These are phyloP conservation scores for Semaprochilodus insignis DNA, from an alignment of 2,797 vertebrate species.

Conservation along the genomic window DNA sequence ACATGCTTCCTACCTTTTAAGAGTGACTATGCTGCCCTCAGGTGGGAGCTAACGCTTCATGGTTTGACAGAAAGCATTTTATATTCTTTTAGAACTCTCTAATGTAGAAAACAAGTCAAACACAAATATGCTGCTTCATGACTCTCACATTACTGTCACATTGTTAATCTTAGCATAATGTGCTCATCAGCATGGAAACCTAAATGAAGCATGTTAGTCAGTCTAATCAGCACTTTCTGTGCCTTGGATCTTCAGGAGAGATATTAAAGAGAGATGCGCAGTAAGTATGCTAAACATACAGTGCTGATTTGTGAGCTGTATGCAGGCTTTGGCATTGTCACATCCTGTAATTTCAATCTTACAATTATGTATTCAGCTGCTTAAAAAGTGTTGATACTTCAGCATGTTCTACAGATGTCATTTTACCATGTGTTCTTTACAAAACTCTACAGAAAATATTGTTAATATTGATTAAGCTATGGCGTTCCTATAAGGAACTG, in stretches of 20 bases:
- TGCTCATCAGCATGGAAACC: background rate
- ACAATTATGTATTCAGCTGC: too few relatives aligned
- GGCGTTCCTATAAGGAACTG: too few relatives aligned
- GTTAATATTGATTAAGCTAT: too few relatives aligned
- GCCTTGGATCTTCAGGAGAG: background rate
- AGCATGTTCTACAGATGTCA: too few relatives aligned
- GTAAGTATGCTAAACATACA: background rate
- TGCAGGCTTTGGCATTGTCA: background rate
- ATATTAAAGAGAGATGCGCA: background rate
- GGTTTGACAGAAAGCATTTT: background rate
- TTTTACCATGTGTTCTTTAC: too few relatives aligned
- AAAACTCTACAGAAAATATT: too few relatives aligned
- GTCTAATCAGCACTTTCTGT: background rate
- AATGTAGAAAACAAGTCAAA: background rate
- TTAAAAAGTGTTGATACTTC: too few relatives aligned
- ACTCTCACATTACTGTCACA: background rate
- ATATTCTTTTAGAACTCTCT: background rate
- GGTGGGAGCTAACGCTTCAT: slow-evolving; percentile 34
- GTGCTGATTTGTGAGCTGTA: background rate
- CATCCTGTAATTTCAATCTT: background rate
- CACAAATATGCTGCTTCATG: background rate
- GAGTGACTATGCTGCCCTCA: slow-evolving; percentile 50
- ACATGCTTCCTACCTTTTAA: background rate
- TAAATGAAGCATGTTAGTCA: background rate
- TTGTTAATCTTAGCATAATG: background rate